Evolutionary conservation across 2,113 vertebrate genomes (phyloP), one percentile per base, ranked within the genome.

Genomic region (Brachyistius frenatus): DNA sequence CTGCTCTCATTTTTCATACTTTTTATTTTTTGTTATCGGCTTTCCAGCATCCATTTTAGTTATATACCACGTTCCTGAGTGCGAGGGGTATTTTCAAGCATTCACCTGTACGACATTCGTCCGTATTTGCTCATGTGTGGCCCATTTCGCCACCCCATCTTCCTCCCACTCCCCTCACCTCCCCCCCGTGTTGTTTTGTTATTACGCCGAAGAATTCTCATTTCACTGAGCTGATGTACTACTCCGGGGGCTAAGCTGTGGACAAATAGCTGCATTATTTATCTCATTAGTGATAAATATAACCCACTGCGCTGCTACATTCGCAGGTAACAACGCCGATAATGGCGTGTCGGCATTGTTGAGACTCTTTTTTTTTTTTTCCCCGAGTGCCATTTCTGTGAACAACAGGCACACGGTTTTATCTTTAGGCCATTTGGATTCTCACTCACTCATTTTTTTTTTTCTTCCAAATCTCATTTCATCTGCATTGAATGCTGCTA

Each of bases 271-370:
- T 49, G 66, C 71, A 85, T 88, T 84, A 90, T 89, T 93, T 84
- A 84, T 88, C 86, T 93, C 85, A 89, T 91, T 88, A 91, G 83
- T 53, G 87, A 86, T 84, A 91, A 88, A 90, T 86, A 81, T 76
- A 89, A 86, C 73, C 64, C 65, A 3, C 36, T 61, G 67, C 77
- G 71, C 56, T 5, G 81, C 75, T 72, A 60, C 81, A 83, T 90
- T 85, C 86, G 33, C 84, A 85, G 84, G 77, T 88, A 89, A 83
- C 78, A 86, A 62, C 70, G 36, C 50, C 50, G 78, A 78, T 87
- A 86, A 84, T 80, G 72, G 73, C 2, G 4, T 50, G 65, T 53
- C 14, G 1, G 54, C 41, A 52, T 69, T 82, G 66, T 81, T 72
- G 64, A 36, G 64, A 49, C 14, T 58, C 52, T 75, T 53, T 54